Evolutionary conservation across 2,113 vertebrate species (phyloP).

Genomic region (Clarias macrocephalus): DNA sequence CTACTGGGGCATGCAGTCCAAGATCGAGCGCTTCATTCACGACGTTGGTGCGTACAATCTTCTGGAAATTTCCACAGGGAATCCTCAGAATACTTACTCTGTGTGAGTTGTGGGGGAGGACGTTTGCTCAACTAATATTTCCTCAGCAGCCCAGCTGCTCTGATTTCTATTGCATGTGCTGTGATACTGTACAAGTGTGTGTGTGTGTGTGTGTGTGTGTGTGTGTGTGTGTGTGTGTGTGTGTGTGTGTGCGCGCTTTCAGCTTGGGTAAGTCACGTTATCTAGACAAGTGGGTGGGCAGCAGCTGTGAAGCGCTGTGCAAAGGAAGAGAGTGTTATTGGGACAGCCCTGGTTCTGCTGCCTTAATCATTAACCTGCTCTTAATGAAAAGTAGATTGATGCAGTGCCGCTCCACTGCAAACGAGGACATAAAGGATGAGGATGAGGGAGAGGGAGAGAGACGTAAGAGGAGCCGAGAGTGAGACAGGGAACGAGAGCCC

Average conservation of each 20-base stretch:
- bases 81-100: slow-evolving; percentile 11
- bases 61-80: slow-evolving; percentile 14
- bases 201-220: slow-evolving; percentile 18
- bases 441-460: slow-evolving; percentile 4
- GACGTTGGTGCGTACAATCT: slow-evolving; percentile 84
- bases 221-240: slow-evolving; percentile 20
- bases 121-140: slow-evolving; percentile 22
- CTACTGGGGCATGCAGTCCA: slow-evolving; percentile 99
- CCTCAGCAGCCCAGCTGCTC: slow-evolving; percentile 24
- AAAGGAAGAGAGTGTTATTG: slow-evolving; percentile 27
- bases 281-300: slow-evolving; percentile 33
- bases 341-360: background rate
- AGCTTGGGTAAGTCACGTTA: slow-evolving; percentile 28
- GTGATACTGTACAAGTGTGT: background rate
- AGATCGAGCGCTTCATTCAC: slow-evolving; percentile 98
- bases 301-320: slow-evolving; percentile 39
- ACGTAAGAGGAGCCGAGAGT: background rate
- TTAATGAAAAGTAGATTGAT: slow-evolving; percentile 52
- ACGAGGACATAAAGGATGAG: background rate
- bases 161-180: slow-evolving; percentile 1
- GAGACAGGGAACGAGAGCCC: background rate
- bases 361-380: slow-evolving; percentile 49
- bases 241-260: slow-evolving; percentile 33
- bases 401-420: background rate
- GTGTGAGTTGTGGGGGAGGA: slow-evolving; percentile 11